Evolutionary conservation across 2,113 vertebrate species (phyloP).

Genomic region (Gadus macrocephalus): DNA sequence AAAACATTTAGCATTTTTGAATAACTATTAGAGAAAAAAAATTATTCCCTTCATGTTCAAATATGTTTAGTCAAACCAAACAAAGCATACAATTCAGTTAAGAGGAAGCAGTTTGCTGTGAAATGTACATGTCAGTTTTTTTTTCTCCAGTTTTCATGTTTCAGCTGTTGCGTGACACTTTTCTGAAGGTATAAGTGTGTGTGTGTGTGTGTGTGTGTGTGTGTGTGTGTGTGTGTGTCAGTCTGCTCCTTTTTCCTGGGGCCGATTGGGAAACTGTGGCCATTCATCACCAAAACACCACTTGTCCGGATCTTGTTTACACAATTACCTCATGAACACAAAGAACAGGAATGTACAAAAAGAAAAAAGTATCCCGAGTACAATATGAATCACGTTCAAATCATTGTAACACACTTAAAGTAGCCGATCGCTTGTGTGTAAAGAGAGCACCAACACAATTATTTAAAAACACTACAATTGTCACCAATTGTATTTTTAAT

Average conservation of each 20-base stretch:
- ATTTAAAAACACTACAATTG: background rate
- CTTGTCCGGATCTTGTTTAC: constrained; percentile 32
- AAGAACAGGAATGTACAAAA: constrained; percentile 8
- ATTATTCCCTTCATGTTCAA: background rate
- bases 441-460: background rate
- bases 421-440: background rate
- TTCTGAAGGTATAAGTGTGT: too few relatives aligned
- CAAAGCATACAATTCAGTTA: too few relatives aligned
- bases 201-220: too few relatives aligned
- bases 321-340: constrained; percentile 25
- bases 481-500: background rate
- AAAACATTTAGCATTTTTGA: background rate
- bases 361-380: background rate
- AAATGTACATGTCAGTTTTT: too few relatives aligned
- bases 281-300: constrained; percentile 47
- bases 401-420: too few relatives aligned
- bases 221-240: constrained; percentile 2
- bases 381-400: too few relatives aligned
- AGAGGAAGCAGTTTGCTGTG: too few relatives aligned
- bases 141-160: too few relatives aligned
- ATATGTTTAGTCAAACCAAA: too few relatives aligned
- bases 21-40: background rate
- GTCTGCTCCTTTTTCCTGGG: constrained; percentile 48
- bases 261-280: constrained; percentile 49
- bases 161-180: too few relatives aligned